Conservation (phyloP, 2,113 vertebrate species). For the Glaucomys volans region DNA sequence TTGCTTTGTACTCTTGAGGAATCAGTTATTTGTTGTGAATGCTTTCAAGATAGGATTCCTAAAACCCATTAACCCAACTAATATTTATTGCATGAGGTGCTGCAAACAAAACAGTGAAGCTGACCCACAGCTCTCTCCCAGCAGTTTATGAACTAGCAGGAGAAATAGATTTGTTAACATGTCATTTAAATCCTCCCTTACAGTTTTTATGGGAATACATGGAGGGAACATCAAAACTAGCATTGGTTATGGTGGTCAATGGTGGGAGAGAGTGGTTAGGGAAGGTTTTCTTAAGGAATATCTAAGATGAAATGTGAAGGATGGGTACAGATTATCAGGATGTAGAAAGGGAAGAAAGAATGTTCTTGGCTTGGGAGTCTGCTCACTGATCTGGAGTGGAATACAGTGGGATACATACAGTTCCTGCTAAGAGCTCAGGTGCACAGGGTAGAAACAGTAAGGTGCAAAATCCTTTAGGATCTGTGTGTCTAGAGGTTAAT, state of each 20-base stretch:
- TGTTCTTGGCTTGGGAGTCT: not conserved
- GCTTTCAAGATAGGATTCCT: conserved; percentile 45
- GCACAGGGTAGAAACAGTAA: not conserved
- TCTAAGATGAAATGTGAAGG: not conserved
- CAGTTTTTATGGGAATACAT: not conserved
- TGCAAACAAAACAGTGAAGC: not conserved
- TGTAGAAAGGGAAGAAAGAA: not conserved
- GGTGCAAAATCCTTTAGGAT: not conserved
- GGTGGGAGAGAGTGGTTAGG: not conserved
- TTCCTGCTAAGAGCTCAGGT: not conserved
- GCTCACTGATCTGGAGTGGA: not conserved
- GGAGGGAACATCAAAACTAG: not conserved
- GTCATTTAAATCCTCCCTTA: not conserved
- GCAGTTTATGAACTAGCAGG: not conserved
- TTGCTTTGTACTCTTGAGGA: conserved; percentile 34
- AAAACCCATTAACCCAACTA: conserved; percentile 38
- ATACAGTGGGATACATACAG: not conserved
- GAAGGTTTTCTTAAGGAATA: conserved; percentile 28
- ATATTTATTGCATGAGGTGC: not conserved
- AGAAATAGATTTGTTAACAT: conserved; percentile 35
- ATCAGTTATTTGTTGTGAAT: conserved; percentile 19
- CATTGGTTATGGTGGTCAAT: not conserved
- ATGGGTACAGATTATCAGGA: not conserved
- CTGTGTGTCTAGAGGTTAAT: not conserved
- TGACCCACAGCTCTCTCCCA: not conserved